Evolutionary conservation across 1,140 invertebrate genomes (phyloP).

Genomic region (Penaeus indicus): DNA sequence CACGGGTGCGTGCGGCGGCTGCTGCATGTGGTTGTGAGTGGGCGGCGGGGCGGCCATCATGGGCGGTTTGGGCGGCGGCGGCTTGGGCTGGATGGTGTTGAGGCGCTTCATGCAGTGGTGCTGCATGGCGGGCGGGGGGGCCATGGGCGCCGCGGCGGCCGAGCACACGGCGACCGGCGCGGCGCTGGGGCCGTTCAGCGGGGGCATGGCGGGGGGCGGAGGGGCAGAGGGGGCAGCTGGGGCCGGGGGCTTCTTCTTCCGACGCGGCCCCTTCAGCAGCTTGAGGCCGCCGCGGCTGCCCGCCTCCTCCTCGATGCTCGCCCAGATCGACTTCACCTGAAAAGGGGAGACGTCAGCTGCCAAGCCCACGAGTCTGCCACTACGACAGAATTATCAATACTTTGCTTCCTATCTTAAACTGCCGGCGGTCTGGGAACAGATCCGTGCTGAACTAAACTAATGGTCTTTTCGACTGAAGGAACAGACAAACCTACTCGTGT

Average conservation of each 20-base stretch:
- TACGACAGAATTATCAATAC: background rate
- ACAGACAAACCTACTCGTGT: too few species aligned
- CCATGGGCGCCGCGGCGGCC: background rate
- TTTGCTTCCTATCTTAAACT: background rate
- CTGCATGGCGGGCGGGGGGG: conserved; percentile 17
- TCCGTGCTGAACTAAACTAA: too few species aligned
- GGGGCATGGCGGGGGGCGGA: conserved; percentile 11
- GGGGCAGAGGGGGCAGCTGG: background rate
- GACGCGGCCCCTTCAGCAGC: conserved; percentile 39
- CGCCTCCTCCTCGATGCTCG: conserved; percentile 57
- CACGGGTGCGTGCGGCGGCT: conserved; percentile 25
- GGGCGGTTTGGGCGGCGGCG: conserved; percentile 1
- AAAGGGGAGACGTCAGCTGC: background rate
- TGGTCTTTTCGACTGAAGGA: too few species aligned
- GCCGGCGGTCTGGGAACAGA: too few species aligned
- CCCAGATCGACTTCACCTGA: conserved; percentile 61
- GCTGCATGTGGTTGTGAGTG: conserved; percentile 34
- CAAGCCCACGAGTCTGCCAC: background rate
- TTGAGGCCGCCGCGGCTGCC: conserved; percentile 30
- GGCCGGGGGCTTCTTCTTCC: conserved; percentile 34
- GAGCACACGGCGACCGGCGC: background rate
- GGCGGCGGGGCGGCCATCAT: conserved; percentile 18
- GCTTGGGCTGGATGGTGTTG: background rate
- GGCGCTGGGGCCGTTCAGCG: background rate
- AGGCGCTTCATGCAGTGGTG: conserved; percentile 52